These are phyloP conservation scores for Bemisia tabaci DNA, from an alignment of 1,140 invertebrate genomes.

Conservation along the genomic window DNA sequence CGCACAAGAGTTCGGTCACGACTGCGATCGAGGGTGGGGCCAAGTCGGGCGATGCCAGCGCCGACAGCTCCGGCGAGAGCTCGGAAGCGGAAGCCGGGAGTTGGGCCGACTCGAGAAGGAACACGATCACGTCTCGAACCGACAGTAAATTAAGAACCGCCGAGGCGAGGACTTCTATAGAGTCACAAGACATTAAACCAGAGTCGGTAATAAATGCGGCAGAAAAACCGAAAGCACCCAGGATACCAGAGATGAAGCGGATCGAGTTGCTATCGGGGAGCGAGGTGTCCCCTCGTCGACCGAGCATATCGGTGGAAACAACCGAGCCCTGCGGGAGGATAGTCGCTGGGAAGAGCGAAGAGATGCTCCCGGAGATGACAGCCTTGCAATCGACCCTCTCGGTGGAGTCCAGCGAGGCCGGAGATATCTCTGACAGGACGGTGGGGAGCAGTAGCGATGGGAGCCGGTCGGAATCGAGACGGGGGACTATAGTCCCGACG, in stretches of 20 bases:
- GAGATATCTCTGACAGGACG: conserved; percentile 39
- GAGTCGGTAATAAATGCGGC: not conserved
- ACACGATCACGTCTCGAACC: conserved; percentile 18
- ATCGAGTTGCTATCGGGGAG: conserved; percentile 20
- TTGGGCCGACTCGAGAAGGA: conserved; percentile 22
- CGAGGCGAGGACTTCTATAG: not conserved
- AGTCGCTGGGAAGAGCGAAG: not conserved
- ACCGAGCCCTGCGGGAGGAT: conserved; percentile 16
- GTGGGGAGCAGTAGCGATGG: conserved; percentile 38
- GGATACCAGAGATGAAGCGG: conserved; percentile 13
- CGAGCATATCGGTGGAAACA: conserved; percentile 25
- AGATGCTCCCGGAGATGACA: conserved; percentile 13
- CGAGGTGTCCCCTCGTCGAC: conserved; percentile 17
- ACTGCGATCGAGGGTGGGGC: conserved; percentile 14
- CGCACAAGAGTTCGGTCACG: not conserved
- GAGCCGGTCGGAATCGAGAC: conserved; percentile 25
- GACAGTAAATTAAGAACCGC: not conserved
- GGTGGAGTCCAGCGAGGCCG: conserved; percentile 44
- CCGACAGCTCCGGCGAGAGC: not conserved
- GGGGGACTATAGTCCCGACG: conserved; percentile 26
- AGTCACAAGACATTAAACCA: too few relatives aligned
- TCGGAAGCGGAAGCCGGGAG: conserved; percentile 8
- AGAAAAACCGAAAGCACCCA: conserved; percentile 2
- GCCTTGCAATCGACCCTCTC: conserved; percentile 34
- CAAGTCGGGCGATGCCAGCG: not conserved